Conservation (phyloP, 2,113 vertebrate species). For the Canis aureus region DNA sequence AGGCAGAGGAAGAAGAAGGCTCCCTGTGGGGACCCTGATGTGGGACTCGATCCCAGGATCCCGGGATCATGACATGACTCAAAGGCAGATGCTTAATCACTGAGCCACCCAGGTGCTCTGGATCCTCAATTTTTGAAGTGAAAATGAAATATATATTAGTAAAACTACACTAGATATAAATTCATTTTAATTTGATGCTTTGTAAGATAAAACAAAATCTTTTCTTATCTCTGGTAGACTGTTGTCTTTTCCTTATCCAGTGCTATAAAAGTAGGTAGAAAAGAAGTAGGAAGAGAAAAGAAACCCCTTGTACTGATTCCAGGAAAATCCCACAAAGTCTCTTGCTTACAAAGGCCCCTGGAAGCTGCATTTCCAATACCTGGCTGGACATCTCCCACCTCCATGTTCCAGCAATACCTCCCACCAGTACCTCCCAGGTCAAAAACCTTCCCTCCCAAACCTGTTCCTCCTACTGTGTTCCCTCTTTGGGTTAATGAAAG, state of each 20-base stretch:
- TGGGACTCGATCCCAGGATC: too few species aligned
- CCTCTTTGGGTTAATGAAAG: neutral
- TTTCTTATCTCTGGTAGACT: neutral
- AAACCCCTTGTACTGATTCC: neutral
- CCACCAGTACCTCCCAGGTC: neutral
- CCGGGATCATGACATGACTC: too few species aligned
- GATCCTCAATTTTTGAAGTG: neutral
- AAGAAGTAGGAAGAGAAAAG: neutral
- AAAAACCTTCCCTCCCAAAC: neutral
- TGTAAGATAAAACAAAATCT: conserved; percentile 35
- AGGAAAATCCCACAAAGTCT: neutral
- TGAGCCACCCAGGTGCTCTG: too few species aligned
- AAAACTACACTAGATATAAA: neutral
- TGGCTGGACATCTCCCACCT: neutral
- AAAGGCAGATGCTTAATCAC: too few species aligned
- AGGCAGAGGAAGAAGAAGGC: too few species aligned
- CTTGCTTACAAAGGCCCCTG: neutral
- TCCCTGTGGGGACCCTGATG: too few species aligned
- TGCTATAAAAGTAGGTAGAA: neutral
- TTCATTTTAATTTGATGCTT: conserved; percentile 16
- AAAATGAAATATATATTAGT: conserved; percentile 39
- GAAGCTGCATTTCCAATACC: neutral
- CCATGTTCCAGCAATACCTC: neutral
- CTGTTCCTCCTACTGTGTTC: neutral
- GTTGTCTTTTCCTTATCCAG: neutral